Base-by-base conservation (phyloP, 1,140 invertebrate species). In the Drosophila biarmipes region DNA sequence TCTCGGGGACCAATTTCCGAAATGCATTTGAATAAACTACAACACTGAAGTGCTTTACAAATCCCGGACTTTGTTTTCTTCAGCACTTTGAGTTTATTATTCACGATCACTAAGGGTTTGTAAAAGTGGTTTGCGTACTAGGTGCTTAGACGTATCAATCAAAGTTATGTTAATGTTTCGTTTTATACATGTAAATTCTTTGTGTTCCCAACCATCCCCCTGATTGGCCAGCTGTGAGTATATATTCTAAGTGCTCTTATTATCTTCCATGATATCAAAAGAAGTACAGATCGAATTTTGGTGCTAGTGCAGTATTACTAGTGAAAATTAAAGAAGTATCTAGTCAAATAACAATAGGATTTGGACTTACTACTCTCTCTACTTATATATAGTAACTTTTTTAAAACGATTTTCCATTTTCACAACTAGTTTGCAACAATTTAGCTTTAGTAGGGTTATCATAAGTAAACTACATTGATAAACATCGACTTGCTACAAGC, bases 21-120 rank as follows among this genome's bases (percentile, higher is more conserved):
- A 85, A 81, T 87, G 64, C 78, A 81, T 87, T 86, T 87, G 69
- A 86, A 86, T 86, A 87, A 81, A 86, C 52, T 51, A 63, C 61
- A 81, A 38, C 66, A 56, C 46, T 63, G 51, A 68, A 56, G 79
- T 61, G 74, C 81, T 80, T 78, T 52, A 8, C 17, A 34, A 19
- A 4, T 6, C 15, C 24, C 12, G 1, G 27, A 8, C 21, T 57
- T 42, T 45, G 1, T 11, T 42, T 19, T 56, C 2, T 8, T 31
- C 17, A n/a, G 6, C 5, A 5, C 12, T 43, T 45, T 29, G 7
- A 52, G 56, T 4, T 37, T n/a, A 7, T 1, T 3, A 29, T 24
- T 14, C 21, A 14, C 4, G 24, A 14, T 24, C 12, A 21, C n/a
- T 11, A 21, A 35, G 34, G 24, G 24, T 3, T 3, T 24, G 1